Evolutionary conservation across 2,113 vertebrate species (phyloP), one percentile per base, ranked within the genome.

Genomic region (Campylorhamphus procurvoides): DNA sequence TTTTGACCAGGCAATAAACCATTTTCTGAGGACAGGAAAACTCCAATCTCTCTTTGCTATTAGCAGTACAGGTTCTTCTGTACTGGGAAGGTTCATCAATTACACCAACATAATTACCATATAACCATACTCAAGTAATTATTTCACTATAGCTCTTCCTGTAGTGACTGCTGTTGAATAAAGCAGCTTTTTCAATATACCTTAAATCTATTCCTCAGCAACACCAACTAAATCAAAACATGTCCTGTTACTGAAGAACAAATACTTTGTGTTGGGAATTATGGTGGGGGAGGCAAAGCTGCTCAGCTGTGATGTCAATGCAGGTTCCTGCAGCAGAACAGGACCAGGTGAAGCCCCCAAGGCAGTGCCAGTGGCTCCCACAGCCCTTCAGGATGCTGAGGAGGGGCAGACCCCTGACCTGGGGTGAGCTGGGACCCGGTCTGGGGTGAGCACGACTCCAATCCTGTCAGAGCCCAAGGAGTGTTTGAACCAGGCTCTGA

Each of bases 71-170:
- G 33, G n/a, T 7, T 94, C 85, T 68, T 90, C 66, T 74, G 50
- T 31, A 7, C n/a, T 0, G n/a, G 89, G 75, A 92, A 94, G 49
- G 86, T 95, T 89, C 94, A 94, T 96, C 95, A 94, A 87, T 96
- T 94, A 75, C 10, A 93, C 77, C 93, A 84, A 15, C 69, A 31
- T 94, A 96, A 97, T 96, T 95, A 92, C 93, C 86, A 92, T 86
- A 74, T 89, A 92, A 56, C 88, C 74, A 84, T 27, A 80, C 76
- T 39, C 56, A 50, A 47, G 92, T 83, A 90, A 96, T 95, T 92
- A 92, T 86, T 96, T 80, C 52, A 39, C 86, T 81, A 28, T 71
- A 88, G 81, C 89, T 96, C 89, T 80, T 94, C 86, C 82, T 78
- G 76, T 50, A 90, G 88, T 63, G 90, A 42, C 67, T 90, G 79